These are phyloP conservation scores for Anableps anableps DNA, from an alignment of 2,797 vertebrate genomes.

Conservation along the genomic window DNA sequence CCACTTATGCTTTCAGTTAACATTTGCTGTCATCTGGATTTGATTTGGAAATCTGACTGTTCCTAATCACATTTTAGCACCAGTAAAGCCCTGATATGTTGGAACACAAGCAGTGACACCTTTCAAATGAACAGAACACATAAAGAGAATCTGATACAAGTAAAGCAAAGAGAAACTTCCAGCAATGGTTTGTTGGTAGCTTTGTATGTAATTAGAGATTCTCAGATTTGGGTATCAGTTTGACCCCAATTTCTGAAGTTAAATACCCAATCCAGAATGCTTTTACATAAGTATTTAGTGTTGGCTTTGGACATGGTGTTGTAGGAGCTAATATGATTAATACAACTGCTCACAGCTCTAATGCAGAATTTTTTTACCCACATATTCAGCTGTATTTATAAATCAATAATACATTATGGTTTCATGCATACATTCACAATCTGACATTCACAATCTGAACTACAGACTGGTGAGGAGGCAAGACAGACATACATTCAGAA, in stretches of 20 bases:
- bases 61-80: constrained; percentile 70
- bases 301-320: not conserved
- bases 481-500: not conserved
- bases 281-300: not conserved
- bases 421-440: not conserved
- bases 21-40: constrained; percentile 72
- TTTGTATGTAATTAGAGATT: constrained; percentile 19
- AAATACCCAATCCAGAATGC: not conserved
- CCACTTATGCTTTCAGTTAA: constrained; percentile 54
- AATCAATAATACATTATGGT: not conserved
- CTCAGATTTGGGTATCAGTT: not conserved
- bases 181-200: not conserved
- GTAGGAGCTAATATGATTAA: not conserved
- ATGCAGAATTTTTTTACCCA: not conserved
- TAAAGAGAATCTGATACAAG: constrained; percentile 31
- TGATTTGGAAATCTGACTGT: constrained; percentile 76
- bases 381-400: not conserved
- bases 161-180: not conserved
- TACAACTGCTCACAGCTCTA: not conserved
- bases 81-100: constrained; percentile 53
- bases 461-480: not conserved
- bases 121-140: constrained; percentile 8
- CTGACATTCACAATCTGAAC: not conserved
- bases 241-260: not conserved
- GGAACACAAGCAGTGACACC: constrained; percentile 17